Percentiles rank a stretch among this genome's conserved stretches.
Conservation (phyloP, 2,113 vertebrate genomes). For the Camarhynchus parvulus region DNA sequence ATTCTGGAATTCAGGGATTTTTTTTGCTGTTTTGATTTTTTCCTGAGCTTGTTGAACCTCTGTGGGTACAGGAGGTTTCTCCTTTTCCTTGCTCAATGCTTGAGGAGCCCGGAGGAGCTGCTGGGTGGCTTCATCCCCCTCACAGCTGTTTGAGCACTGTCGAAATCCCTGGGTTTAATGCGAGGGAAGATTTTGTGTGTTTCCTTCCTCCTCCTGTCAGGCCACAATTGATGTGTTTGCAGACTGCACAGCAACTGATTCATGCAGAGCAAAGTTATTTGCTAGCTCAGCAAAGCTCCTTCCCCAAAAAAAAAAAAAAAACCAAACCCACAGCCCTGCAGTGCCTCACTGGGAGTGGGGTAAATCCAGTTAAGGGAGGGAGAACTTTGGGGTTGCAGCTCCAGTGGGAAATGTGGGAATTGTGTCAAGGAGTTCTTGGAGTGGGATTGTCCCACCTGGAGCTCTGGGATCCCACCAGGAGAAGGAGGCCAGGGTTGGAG, state of each 20-base stretch:
- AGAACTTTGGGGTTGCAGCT: not conserved
- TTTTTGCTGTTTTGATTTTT: not conserved
- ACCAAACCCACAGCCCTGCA: not conserved
- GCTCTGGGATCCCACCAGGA: not conserved
- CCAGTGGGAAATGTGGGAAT: rapidly evolving
- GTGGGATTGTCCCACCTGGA: not conserved
- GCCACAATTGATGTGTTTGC: conserved; percentile 37
- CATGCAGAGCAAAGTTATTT: conserved; percentile 30
- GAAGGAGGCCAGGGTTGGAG: not conserved
- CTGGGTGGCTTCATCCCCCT: not conserved
- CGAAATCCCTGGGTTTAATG: conserved; percentile 20
- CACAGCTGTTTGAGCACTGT: conserved; percentile 27
- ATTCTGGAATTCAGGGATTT: not conserved
- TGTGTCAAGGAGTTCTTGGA: not conserved
- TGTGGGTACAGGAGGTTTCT: rapidly evolving
- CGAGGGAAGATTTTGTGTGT: not conserved
- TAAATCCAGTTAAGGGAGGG: not conserved
- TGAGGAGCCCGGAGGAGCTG: not conserved
- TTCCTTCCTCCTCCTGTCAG: conserved; percentile 59
- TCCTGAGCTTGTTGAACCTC: not conserved
- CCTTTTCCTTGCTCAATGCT: not conserved
- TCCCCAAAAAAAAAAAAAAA: conserved; percentile 31
- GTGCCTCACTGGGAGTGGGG: not conserved
- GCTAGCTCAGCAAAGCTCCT: conserved; percentile 55
- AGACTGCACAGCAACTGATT: conserved; percentile 43